Base-by-base conservation (phyloP, 2,888 invertebrate species). In the Lymantria dispar region DNA sequence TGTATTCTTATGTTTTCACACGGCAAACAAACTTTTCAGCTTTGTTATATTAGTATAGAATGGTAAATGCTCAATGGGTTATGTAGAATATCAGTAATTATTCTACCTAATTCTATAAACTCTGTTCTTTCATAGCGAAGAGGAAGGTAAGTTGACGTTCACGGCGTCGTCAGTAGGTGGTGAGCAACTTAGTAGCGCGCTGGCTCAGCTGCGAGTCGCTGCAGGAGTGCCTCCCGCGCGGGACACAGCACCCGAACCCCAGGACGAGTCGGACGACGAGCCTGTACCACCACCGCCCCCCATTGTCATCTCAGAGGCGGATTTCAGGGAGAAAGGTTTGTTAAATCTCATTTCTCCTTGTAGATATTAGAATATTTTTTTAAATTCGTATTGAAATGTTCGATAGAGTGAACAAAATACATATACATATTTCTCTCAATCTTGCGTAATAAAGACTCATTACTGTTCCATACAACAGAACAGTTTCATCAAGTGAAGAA, bases 301-400 rank as follows among this genome's bases (percentile, higher is more conserved):
- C 15, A 56, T 83, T 31, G 74, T 91, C 67, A 91, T 91, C 49
- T 90, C 91, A 0, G 91, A 92, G 62, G 90, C 91, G 0, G 90
- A 91, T 62, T 90, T 92, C 55, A 71, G 86, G 31, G 91, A 92
- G 64, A 90, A 90, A 67, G 91, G 91, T 90, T 30, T 22, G 14
- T 12, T 38, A 38, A 3, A 36, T n/a, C 22, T 3, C 22, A 22
- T 5, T 5, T 5, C 22, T 3, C 22, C 22, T 22, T 22, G 5
- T 22, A 2, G 22, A 22, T 22, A 3, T 5, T 22, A 5, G 22
- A 5, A 3, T 22, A 22, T 22, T 22, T 22, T 22, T 22, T 22
- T 22, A 22, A 2, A 22, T 5, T n/a, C n/a, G n/a, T n/a, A n/a
- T n/a, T n/a, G n/a, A n/a, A n/a, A n/a, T n/a, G n/a, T n/a, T n/a